A percentile compares a stretch with the other conserved stretches of the same genome.
phyloP scores from a whole-genome alignment of 2,888 invertebrate genomes.

The Plagiodera versicolora region DNA sequence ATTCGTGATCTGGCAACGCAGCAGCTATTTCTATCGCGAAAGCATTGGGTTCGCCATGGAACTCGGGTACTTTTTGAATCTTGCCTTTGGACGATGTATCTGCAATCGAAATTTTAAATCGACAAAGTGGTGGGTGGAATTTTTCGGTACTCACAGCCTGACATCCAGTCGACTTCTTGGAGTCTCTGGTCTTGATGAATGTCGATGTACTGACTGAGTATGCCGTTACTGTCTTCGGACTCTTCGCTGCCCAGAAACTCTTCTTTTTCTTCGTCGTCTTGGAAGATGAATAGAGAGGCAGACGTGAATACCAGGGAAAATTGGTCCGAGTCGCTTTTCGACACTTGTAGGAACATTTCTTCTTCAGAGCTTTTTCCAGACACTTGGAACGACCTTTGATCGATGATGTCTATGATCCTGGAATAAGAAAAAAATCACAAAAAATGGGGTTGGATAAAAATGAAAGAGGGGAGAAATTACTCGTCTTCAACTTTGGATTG shows the following conservation, averaged over 20 bases:
- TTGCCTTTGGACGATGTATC: slow-evolving; percentile 17
- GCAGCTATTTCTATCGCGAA: slow-evolving; percentile 66
- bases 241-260: neutral
- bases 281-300: slow-evolving; percentile 36
- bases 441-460: too few relatives aligned
- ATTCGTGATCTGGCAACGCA: slow-evolving; percentile 59
- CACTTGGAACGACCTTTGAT: slow-evolving; percentile 12
- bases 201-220: slow-evolving; percentile 10
- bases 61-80: slow-evolving; percentile 28
- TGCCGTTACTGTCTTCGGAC: neutral
- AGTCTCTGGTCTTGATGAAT: slow-evolving; percentile 12
- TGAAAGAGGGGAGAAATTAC: too few relatives aligned
- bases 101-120: too few relatives aligned
- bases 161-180: slow-evolving; percentile 10
- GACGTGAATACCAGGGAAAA: slow-evolving; percentile 42
- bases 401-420: slow-evolving; percentile 22
- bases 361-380: slow-evolving; percentile 14
- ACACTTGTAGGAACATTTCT: slow-evolving; percentile 19
- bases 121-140: neutral
- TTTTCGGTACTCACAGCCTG: slow-evolving; percentile 13
- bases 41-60: slow-evolving; percentile 60
- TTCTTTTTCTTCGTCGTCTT: slow-evolving; percentile 26
- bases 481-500: slow-evolving; percentile 23
- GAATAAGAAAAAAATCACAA: too few relatives aligned
- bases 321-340: slow-evolving; percentile 35